These are phyloP conservation scores for Oplegnathus fasciatus DNA, from an alignment of 2,113 vertebrate species.

Conservation along the genomic window DNA sequence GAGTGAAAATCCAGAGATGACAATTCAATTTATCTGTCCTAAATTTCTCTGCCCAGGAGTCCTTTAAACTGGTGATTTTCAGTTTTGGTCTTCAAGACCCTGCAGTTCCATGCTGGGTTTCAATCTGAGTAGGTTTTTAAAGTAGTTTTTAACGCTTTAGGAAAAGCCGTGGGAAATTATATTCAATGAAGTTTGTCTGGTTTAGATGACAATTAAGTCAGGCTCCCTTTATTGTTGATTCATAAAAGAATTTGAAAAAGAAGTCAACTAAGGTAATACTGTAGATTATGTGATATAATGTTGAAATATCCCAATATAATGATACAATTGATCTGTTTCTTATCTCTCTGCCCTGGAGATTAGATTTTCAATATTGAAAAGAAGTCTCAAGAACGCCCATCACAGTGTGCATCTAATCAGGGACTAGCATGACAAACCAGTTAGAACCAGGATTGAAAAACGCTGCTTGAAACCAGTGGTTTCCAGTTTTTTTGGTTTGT, in stretches of 20 bases:
- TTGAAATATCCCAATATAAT: slow-evolving; percentile 1
- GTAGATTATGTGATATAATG: neutral
- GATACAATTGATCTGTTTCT: neutral
- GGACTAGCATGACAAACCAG: neutral
- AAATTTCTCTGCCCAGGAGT: neutral
- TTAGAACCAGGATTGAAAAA: neutral
- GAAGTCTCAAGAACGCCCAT: too few species aligned
- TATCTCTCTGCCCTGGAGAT: neutral
- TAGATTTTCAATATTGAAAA: neutral
- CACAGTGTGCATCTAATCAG: neutral
- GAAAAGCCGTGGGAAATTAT: neutral
- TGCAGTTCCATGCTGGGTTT: neutral
- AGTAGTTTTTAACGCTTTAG: neutral
- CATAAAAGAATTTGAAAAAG: neutral
- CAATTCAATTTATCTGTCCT: neutral
- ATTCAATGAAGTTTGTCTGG: neutral
- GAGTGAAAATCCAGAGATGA: neutral
- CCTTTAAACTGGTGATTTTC: neutral
- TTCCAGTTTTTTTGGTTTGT: neutral
- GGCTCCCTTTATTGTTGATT: slow-evolving; percentile 21
- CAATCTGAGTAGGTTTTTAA: neutral
- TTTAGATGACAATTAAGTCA: slow-evolving; percentile 8
- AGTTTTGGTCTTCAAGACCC: neutral
- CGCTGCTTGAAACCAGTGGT: neutral
- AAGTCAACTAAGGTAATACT: too few species aligned